These are phyloP conservation scores for Anser cygnoides DNA, from an alignment of 2,113 vertebrate species.

Conservation along the genomic window DNA sequence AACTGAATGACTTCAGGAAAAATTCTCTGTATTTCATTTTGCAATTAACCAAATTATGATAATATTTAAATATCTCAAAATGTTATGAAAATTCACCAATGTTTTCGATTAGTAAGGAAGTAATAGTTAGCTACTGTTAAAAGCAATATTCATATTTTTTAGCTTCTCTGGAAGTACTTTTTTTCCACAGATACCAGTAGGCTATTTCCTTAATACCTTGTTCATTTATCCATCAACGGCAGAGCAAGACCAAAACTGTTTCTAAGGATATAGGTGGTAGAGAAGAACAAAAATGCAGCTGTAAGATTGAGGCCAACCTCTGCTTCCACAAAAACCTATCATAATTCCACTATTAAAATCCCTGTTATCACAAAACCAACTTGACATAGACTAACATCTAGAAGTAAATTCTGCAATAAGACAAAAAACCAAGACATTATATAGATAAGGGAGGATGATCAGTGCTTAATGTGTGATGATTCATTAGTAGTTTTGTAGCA, in stretches of 20 bases:
- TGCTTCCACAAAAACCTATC: background rate
- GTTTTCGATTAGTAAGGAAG: background rate
- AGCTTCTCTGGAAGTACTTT: background rate
- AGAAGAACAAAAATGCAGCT: background rate
- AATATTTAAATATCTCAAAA: background rate
- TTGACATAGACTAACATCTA: background rate
- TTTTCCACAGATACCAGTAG: background rate
- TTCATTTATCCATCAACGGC: background rate
- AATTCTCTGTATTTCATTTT: background rate
- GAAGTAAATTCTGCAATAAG: background rate
- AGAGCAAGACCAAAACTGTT: background rate
- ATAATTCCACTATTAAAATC: background rate
- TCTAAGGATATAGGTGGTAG: background rate
- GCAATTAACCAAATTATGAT: background rate
- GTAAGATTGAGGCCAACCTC: background rate
- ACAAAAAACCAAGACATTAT: background rate
- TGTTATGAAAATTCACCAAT: background rate
- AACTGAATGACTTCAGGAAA: background rate
- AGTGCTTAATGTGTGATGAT: background rate
- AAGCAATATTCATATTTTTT: background rate
- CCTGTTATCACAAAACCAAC: background rate
- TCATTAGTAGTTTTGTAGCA: background rate
- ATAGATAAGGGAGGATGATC: background rate
- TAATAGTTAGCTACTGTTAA: background rate
- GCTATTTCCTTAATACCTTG: background rate